Evolutionary conservation across 1,140 invertebrate genomes (phyloP).

Genomic region (Drosophila arawakana): DNA sequence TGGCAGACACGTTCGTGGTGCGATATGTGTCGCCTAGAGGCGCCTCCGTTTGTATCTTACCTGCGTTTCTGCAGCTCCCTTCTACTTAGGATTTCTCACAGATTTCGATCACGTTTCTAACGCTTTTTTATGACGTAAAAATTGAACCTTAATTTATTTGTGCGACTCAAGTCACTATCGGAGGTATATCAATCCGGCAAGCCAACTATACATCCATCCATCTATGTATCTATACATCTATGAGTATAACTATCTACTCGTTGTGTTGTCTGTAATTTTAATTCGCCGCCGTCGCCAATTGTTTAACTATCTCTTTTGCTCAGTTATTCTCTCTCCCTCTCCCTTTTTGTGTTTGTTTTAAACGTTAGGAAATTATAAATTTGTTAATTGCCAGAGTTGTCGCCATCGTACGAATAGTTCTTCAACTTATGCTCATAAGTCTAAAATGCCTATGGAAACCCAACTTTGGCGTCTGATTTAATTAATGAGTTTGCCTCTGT

Average conservation of each 20-base stretch:
- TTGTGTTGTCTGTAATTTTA: conserved; percentile 69
- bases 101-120: conserved; percentile 79
- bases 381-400: conserved; percentile 63
- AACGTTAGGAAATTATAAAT: conserved; percentile 62
- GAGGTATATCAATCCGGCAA: conserved; percentile 15
- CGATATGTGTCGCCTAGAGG: conserved; percentile 72
- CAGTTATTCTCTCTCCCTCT: no score
- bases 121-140: conserved; percentile 77
- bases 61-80: neutral
- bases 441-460: conserved; percentile 40
- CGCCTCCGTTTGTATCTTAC: conserved; percentile 44
- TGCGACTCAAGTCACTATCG: conserved; percentile 30
- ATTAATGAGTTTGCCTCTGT: conserved; percentile 68
- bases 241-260: conserved; percentile 31
- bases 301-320: neutral
- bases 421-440: conserved; percentile 49
- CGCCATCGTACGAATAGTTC: conserved; percentile 29
- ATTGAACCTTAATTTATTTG: conserved; percentile 76
- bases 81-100: conserved; percentile 48
- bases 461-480: conserved; percentile 40
- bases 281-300: conserved; percentile 66
- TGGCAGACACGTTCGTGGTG: conserved; percentile 64
- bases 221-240: conserved; percentile 33
- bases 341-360: neutral
- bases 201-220: conserved; percentile 25